These are phyloP conservation scores for Bactericera cockerelli DNA, from an alignment of 1,140 invertebrate species.

Conservation along the genomic window DNA sequence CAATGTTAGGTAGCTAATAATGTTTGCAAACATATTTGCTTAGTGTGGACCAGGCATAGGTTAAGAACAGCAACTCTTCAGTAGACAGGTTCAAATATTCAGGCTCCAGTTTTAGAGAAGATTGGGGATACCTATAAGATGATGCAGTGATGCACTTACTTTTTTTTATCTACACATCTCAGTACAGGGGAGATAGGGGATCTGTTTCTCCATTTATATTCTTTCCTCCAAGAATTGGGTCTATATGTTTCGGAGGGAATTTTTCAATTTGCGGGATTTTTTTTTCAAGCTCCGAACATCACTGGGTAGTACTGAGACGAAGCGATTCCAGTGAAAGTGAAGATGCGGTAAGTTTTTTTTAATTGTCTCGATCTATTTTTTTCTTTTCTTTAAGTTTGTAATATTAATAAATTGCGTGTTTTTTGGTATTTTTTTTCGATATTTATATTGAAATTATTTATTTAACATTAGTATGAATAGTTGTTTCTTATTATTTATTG, in stretches of 20 bases:
- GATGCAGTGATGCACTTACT: too few species aligned
- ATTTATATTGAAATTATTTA: not conserved
- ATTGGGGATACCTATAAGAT: not conserved
- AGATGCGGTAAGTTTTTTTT: not conserved
- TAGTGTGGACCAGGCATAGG: not conserved
- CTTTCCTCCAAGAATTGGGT: not conserved
- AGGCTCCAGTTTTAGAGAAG: not conserved
- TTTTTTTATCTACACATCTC: not conserved
- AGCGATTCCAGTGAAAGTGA: not conserved
- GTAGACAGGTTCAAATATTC: not conserved
- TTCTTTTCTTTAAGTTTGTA: not conserved
- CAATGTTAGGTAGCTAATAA: too few species aligned
- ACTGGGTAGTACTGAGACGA: not conserved
- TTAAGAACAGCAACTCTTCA: not conserved
- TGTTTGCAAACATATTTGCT: too few species aligned
- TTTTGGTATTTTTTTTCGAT: not conserved
- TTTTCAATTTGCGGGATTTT: not conserved
- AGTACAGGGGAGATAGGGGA: not conserved
- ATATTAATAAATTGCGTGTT: not conserved
- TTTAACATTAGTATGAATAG: not conserved
- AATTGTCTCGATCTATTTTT: not conserved
- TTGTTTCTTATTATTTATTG: too few species aligned
- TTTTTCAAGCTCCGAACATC: too few species aligned
- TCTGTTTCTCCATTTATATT: not conserved
- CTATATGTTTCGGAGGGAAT: not conserved